Conservation (phyloP, 2,113 vertebrate genomes). For the Nettapus auritus region DNA sequence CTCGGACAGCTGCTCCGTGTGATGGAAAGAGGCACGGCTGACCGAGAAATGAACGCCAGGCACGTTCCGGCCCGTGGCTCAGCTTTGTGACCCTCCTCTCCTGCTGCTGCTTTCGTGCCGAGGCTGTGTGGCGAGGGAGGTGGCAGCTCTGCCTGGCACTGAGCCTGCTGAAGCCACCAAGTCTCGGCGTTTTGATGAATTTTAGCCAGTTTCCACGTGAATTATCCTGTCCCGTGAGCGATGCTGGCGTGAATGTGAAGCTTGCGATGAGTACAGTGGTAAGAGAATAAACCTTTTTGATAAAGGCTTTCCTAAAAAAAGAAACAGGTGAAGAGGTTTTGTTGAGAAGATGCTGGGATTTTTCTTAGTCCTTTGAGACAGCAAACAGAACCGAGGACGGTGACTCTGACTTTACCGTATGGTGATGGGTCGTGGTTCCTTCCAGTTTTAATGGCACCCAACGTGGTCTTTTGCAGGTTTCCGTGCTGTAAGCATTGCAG, state of each 20-base stretch:
- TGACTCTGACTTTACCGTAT: background rate
- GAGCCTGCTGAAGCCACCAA: background rate
- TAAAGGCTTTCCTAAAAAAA: background rate
- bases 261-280: background rate
- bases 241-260: background rate
- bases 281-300: background rate
- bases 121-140: background rate
- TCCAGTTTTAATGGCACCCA: background rate
- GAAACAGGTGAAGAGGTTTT: background rate
- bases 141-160: background rate
- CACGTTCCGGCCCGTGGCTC: background rate
- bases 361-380: background rate
- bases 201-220: background rate
- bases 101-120: background rate
- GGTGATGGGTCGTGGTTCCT: background rate
- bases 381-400: background rate
- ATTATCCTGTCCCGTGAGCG: accelerated
- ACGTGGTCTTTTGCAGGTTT: background rate
- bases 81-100: background rate
- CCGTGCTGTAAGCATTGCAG: background rate
- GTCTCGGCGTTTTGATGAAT: background rate
- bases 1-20: background rate
- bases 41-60: background rate
- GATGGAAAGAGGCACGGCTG: background rate
- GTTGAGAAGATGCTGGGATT: background rate